A percentile compares a stretch with the other conserved stretches of the same genome.
phyloP scores from a whole-genome alignment of 2,113 vertebrate genomes.

The Eulemur rufifrons region DNA sequence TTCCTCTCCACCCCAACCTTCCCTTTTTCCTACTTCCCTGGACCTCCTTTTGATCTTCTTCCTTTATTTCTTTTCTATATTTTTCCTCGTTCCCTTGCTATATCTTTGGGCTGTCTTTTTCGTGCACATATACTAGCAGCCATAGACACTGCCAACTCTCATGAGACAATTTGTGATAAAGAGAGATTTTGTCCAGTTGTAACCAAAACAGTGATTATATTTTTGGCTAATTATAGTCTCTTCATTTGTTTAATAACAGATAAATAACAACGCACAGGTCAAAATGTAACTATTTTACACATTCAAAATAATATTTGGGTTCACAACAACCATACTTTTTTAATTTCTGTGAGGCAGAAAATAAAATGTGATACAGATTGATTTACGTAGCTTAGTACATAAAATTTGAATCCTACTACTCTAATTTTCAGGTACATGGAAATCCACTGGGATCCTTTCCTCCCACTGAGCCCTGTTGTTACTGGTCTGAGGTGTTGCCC shows the following conservation, averaged over 20 bases:
- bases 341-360: not conserved
- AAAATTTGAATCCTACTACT: conserved; percentile 17
- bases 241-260: not conserved
- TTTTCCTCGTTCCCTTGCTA: not conserved
- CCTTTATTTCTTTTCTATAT: not conserved
- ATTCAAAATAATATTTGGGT: not conserved
- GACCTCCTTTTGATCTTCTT: not conserved
- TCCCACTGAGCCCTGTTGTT: not conserved
- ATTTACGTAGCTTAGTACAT: not conserved
- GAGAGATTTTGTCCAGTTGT: not conserved
- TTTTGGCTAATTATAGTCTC: not conserved
- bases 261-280: not conserved
- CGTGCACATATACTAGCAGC: not conserved
- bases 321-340: not conserved
- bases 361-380: not conserved
- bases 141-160: not conserved
- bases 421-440: not conserved
- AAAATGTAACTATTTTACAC: not conserved
- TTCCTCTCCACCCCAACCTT: not conserved
- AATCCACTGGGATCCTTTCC: not conserved
- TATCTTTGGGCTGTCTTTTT: not conserved
- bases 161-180: not conserved
- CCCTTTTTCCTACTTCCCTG: not conserved
- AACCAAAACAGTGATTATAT: conserved; percentile 18
- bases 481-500: not conserved